Evolutionary conservation across 1,140 invertebrate genomes (phyloP), one percentile per base, ranked within the genome.

Genomic region (Chlorops oryzae): DNA sequence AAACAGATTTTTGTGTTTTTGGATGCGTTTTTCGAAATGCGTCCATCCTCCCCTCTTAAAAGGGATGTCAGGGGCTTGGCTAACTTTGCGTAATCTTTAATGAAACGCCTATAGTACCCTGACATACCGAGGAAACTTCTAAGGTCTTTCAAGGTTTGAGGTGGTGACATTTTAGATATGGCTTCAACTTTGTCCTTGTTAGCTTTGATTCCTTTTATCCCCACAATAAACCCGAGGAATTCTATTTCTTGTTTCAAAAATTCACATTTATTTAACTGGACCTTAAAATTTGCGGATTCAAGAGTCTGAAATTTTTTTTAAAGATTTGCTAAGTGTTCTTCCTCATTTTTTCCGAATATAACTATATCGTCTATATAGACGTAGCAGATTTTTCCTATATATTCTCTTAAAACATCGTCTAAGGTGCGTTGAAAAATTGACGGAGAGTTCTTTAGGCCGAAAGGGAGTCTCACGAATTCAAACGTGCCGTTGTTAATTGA

Each of bases 231-330:
- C 5, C 52, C 54, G 15, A 51, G 23, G 18, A 27, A 51, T 25
- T 42, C 4, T 25, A 48, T 21, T 25, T 65, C 51, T 15, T 34
- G 48, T 25, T 59, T 49, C 9, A 57, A 65, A 50, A 78, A 76
- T 39, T 68, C 42, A 41, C 62, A 72, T 59, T 77, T 75, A 44
- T 60, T 47, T 3, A 71, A 51, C 24, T 75, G 76, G 2, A 78
- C 57, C 27, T 71, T 77, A n/a, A n/a, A n/a, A n/a, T n/a, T n/a
- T n/a, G n/a, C n/a, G n/a, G n/a, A n/a, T n/a, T n/a, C n/a, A n/a
- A n/a, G n/a, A n/a, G n/a, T n/a, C n/a, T n/a, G n/a, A n/a, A n/a
- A n/a, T n/a, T n/a, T n/a, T n/a, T n/a, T n/a, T n/a, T n/a, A n/a
- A n/a, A n/a, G n/a, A n/a, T n/a, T n/a, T n/a, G n/a, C n/a, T n/a